Evolutionary conservation across 2,113 vertebrate genomes (phyloP).

Genomic region (Australoheros scitulus): DNA sequence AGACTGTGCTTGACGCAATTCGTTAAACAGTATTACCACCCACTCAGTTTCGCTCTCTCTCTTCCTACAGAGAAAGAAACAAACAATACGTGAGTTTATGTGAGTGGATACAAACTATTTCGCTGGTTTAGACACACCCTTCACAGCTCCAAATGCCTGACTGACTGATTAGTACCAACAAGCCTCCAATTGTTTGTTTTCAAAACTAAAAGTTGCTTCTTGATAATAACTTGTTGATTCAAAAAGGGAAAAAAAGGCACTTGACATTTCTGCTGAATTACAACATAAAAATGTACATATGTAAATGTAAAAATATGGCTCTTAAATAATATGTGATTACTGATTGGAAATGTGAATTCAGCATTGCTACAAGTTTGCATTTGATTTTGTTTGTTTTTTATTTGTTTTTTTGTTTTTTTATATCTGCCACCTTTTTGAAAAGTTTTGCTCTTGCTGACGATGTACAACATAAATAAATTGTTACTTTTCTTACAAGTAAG

Average conservation of each 20-base stretch:
- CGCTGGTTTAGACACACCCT: constrained; percentile 11
- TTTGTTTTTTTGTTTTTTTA: neutral
- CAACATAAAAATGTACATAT: neutral
- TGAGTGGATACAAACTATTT: neutral
- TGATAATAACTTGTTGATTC: neutral
- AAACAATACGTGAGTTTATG: neutral
- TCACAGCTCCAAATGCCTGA: neutral
- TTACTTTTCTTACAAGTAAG: neutral
- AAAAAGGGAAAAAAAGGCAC: neutral
- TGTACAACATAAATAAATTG: neutral
- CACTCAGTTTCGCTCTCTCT: neutral
- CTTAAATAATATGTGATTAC: neutral
- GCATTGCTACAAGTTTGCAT: neutral
- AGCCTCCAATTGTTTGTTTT: constrained; percentile 9
- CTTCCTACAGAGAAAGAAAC: neutral
- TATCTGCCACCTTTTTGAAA: neutral
- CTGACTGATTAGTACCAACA: constrained; percentile 9
- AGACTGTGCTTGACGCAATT: neutral
- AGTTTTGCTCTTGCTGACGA: neutral
- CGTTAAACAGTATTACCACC: neutral
- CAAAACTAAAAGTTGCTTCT: neutral
- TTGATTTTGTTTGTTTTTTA: neutral
- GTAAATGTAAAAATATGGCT: too few relatives aligned
- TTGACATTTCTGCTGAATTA: neutral
- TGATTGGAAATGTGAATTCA: neutral